Percentiles rank a stretch among this genome's conserved stretches.
Conservation (phyloP, 2,888 invertebrate genomes). For the Drosophila emarginata region DNA sequence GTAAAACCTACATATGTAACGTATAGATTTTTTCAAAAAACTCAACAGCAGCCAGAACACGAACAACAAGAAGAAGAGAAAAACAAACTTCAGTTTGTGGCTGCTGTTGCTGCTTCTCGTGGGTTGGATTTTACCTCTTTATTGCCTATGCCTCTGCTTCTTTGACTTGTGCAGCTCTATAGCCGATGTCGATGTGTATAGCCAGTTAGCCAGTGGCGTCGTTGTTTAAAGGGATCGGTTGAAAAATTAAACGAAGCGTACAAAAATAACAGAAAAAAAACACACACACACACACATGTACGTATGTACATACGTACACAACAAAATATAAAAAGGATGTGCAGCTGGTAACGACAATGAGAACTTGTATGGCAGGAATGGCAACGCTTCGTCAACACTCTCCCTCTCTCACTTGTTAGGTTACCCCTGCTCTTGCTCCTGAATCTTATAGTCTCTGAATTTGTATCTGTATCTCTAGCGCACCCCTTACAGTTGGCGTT, state of each 20-base stretch:
- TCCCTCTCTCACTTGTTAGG: conserved; percentile 17
- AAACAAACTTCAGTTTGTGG: conserved; percentile 30
- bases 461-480: conserved; percentile 30
- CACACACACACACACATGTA: not conserved
- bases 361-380: conserved; percentile 3
- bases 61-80: conserved; percentile 15
- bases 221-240: not conserved
- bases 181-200: not conserved
- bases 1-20: conserved; percentile 5
- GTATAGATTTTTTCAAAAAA: conserved; percentile 10
- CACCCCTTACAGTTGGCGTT: conserved; percentile 24
- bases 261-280: not conserved
- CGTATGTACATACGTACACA: not conserved
- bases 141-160: conserved; percentile 2
- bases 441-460: not conserved
- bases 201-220: not conserved
- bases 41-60: not conserved
- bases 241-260: not conserved
- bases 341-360: conserved; percentile 6
- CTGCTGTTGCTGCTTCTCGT: conserved; percentile 12
- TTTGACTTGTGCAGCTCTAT: conserved; percentile 16
- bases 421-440: conserved; percentile 14
- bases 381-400: not conserved
- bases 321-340: not conserved
- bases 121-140: not conserved